phyloP scores from a whole-genome alignment of 2,888 invertebrate species.

The Sarcophaga rosellei region DNA sequence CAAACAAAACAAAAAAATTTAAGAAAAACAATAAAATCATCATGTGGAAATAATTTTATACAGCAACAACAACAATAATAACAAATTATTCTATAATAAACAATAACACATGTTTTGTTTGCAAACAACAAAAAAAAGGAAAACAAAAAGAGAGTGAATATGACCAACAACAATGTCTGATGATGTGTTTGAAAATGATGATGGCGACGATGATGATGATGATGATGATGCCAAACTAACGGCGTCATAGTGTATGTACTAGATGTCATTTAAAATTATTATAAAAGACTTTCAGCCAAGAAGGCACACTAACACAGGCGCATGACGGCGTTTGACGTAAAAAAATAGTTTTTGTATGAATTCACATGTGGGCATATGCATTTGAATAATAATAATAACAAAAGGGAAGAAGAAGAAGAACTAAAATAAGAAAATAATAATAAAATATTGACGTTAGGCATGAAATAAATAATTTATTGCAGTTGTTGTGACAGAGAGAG shows the following conservation, averaged over 20 bases:
- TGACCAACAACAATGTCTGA: background rate
- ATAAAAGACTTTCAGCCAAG: background rate
- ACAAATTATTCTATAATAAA: background rate
- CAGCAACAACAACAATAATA: background rate
- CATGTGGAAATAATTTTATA: background rate
- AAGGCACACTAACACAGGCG: slow-evolving; percentile 10
- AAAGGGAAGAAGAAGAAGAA: background rate
- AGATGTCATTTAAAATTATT: slow-evolving; percentile 30
- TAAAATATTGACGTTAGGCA: slow-evolving; percentile 52
- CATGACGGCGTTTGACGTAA: background rate
- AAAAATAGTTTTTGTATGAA: slow-evolving; percentile 42
- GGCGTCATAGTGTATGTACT: slow-evolving; percentile 58
- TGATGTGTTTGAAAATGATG: background rate
- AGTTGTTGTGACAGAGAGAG: too few species aligned
- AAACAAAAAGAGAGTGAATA: too few species aligned
- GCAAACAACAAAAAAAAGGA: background rate
- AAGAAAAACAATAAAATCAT: background rate
- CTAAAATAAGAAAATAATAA: slow-evolving; percentile 11
- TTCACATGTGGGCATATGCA: background rate
- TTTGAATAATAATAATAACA: slow-evolving; percentile 44
- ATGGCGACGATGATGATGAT: background rate
- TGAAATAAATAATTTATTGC: slow-evolving; percentile 31
- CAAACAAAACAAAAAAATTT: background rate
- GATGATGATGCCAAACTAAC: slow-evolving; percentile 36
- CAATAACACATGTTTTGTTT: background rate